phyloP scores from a whole-genome alignment of 2,888 invertebrate genomes.

The Heteromurus nitidus region DNA sequence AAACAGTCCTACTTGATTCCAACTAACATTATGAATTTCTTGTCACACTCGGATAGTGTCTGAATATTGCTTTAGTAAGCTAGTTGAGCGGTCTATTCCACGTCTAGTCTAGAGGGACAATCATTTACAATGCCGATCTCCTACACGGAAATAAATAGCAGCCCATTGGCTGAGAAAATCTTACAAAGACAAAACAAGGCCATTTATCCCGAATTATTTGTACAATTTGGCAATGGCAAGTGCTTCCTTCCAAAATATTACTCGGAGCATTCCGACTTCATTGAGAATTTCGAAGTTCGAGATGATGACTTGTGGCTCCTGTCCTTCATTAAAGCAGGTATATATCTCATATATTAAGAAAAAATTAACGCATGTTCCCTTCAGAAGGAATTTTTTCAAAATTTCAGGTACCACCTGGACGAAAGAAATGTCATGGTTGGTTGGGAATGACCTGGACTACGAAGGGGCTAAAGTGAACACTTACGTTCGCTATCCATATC shows the following conservation, averaged over 20 bases:
- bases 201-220: conserved; percentile 44
- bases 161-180: conserved; percentile 21
- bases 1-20: too few species aligned
- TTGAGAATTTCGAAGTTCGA: conserved; percentile 40
- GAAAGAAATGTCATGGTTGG: conserved; percentile 54
- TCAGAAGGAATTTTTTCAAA: not conserved
- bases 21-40: too few species aligned
- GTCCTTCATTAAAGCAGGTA: conserved; percentile 57
- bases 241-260: conserved; percentile 50
- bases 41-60: too few species aligned
- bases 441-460: conserved; percentile 46
- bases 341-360: not conserved
- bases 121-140: not conserved
- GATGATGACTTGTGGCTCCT: conserved; percentile 60
- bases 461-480: conserved; percentile 45
- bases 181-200: conserved; percentile 29
- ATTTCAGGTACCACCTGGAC: conserved; percentile 59
- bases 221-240: conserved; percentile 37
- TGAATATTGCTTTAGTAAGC: too few species aligned
- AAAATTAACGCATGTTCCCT: not conserved
- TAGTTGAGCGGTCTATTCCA: too few species aligned
- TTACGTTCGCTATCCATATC: conserved; percentile 42
- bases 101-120: too few species aligned
- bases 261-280: not conserved
- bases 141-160: not conserved